These are phyloP conservation scores for Drosophila kurseongensis DNA, from an alignment of 1,140 invertebrate species.

Conservation along the genomic window DNA sequence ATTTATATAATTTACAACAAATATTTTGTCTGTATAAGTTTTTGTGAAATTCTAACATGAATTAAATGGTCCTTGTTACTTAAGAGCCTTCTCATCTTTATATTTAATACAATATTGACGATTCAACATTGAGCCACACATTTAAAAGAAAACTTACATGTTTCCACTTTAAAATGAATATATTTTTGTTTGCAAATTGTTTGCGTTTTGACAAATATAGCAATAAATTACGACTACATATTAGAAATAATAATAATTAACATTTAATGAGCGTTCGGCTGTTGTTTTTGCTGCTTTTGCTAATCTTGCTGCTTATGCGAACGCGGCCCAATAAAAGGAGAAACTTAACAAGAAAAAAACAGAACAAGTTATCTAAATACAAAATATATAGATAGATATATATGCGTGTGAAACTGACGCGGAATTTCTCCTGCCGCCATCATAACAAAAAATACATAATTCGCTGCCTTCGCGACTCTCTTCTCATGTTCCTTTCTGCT, in stretches of 20 bases:
- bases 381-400: slow-evolving; percentile 41
- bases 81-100: no score
- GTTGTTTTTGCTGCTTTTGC: slow-evolving; percentile 28
- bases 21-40: no score
- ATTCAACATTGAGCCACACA: no score
- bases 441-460: slow-evolving; percentile 51
- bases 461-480: slow-evolving; percentile 14
- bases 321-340: slow-evolving; percentile 50
- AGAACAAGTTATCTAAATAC: slow-evolving; percentile 55
- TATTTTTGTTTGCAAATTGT: slow-evolving; percentile 59
- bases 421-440: slow-evolving; percentile 16
- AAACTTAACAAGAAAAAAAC: slow-evolving; percentile 62
- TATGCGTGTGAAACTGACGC: slow-evolving; percentile 33
- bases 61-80: no score
- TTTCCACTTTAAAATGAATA: slow-evolving; percentile 54
- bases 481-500: slow-evolving; percentile 1
- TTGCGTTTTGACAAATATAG: slow-evolving; percentile 60
- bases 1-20: no score
- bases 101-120: no score
- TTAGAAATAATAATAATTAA: slow-evolving; percentile 78
- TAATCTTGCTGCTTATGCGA: slow-evolving; percentile 22
- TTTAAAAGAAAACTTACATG: background rate
- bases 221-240: slow-evolving; percentile 73
- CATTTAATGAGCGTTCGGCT: slow-evolving; percentile 69
- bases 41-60: no score